Base-by-base conservation (phyloP, 2,888 invertebrate species). In the Falcaria lacertinaria region DNA sequence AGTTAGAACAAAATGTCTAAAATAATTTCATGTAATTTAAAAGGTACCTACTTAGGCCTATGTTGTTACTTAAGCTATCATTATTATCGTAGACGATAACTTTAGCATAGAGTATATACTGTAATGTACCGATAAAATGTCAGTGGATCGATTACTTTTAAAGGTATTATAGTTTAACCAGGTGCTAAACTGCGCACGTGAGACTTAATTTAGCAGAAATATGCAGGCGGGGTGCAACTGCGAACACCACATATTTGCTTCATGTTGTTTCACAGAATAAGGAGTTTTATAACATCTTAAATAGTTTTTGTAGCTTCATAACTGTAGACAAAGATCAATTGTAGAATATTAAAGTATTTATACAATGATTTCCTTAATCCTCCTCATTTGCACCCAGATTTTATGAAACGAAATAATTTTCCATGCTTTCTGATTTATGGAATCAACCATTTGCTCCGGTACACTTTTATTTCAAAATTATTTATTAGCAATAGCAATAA, bases 381-480 rank as follows among this genome's bases (percentile, higher is more conserved):
- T n/a, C n/a, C n/a, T n/a, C n/a, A n/a, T n/a, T n/a, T n/a, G n/a
- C n/a, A n/a, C n/a, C n/a, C n/a, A n/a, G n/a, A n/a, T n/a, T n/a
- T n/a, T n/a, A n/a, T n/a, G n/a, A n/a, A n/a, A n/a, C n/a, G n/a
- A n/a, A n/a, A n/a, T n/a, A n/a, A n/a, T n/a, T n/a, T n/a, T n/a
- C n/a, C n/a, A n/a, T n/a, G n/a, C n/a, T n/a, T n/a, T 11, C 3
- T 28, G 28, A 28, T 28, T 28, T 28, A 28, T 28, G 11, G 19
- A 35, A 36, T 42, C 15, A 16, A 36, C 35, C 28, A 25, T 36
- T 16, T 36, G 15, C 17, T 17, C 4, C 22, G 25, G 14, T 15
- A 7, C 11, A 19, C 19, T 35, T 46, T 54, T 36, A 49, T 52
- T 50, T 46, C 39, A 44, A 22, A 61, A 59, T 48, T 47, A 45